Conservation (phyloP, 2,113 vertebrate species). For the Vimba vimba region DNA sequence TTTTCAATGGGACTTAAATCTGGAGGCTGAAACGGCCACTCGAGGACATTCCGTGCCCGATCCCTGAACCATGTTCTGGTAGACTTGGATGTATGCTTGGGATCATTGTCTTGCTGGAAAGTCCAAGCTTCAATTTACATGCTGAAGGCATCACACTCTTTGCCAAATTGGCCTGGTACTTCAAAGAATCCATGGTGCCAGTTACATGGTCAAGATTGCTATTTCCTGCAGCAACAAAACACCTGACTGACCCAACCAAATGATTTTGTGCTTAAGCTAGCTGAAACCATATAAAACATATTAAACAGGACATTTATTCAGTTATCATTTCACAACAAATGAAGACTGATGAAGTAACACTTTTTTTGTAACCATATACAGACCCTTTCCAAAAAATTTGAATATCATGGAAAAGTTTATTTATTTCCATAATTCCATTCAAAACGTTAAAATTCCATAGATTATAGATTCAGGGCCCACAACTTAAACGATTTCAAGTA, state of each 20-base stretch:
- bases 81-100: not conserved
- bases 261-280: not conserved
- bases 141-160: conserved; percentile 2
- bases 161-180: not conserved
- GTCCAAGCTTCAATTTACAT: conserved; percentile 10
- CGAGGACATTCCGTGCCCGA: not conserved
- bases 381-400: no score
- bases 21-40: conserved; percentile 14
- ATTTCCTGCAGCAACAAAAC: not conserved
- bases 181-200: not conserved
- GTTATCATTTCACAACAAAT: not conserved
- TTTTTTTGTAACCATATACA: not conserved
- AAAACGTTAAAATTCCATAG: no score
- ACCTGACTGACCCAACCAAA: not conserved
- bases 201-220: not conserved
- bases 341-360: not conserved
- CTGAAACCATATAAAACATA: not conserved
- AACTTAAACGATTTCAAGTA: no score
- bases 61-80: not conserved
- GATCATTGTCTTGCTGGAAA: conserved; percentile 9
- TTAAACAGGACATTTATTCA: not conserved
- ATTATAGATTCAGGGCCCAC: no score
- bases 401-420: no score
- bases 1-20: conserved; percentile 31
- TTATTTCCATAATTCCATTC: no score